Evolutionary conservation across 2,113 vertebrate genomes (phyloP).

Genomic region (Ophthalmolycus amberensis): DNA sequence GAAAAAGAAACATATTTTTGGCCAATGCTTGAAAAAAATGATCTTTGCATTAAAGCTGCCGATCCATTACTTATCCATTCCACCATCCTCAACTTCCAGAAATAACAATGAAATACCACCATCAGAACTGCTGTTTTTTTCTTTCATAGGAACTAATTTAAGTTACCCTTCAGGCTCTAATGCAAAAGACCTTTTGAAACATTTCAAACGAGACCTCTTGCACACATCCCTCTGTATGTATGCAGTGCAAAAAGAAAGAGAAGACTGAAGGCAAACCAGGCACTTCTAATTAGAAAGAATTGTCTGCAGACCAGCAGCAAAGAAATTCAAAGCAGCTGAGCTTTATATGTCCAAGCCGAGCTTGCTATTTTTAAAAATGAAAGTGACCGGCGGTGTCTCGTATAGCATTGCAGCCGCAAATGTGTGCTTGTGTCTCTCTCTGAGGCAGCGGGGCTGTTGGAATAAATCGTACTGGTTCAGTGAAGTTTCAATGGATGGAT

Average conservation of each 20-base stretch:
- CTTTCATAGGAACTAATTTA: neutral
- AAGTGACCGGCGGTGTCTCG: conserved; percentile 19
- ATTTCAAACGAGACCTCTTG: neutral
- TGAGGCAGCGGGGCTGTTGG: neutral
- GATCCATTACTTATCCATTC: neutral
- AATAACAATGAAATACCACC: neutral
- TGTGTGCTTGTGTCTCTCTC: neutral
- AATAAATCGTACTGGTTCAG: neutral
- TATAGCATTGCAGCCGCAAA: neutral
- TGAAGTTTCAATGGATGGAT: neutral
- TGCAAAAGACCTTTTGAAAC: neutral
- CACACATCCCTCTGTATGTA: neutral
- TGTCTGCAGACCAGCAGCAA: conserved; percentile 15
- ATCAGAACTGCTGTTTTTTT: neutral
- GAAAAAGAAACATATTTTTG: neutral
- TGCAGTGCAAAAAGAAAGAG: neutral
- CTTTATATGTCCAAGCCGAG: neutral
- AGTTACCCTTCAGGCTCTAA: neutral
- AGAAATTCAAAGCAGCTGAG: conserved; percentile 24
- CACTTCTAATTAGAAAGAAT: conserved; percentile 15
- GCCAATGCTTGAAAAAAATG: neutral
- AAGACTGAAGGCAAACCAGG: neutral
- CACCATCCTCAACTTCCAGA: neutral
- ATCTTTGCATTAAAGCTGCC: neutral
- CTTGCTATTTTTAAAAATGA: conserved; percentile 27